phyloP scores from a whole-genome alignment of 1,140 invertebrate genomes.

The Agrilus planipennis region DNA sequence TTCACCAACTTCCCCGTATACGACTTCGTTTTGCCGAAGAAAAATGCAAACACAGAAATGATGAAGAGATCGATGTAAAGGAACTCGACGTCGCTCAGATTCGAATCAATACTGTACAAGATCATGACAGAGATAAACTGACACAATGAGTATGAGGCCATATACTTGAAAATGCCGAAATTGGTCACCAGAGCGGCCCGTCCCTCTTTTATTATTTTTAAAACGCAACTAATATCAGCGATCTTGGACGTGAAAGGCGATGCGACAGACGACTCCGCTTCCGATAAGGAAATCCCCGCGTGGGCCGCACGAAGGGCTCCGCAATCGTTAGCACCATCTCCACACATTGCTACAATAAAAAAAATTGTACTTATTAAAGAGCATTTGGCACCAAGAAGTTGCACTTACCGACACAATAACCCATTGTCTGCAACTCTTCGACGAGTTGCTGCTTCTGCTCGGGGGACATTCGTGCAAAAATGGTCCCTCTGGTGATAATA shows the following conservation, averaged over 20 bases:
- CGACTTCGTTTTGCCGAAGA: constrained; percentile 71
- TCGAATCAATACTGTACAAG: constrained; percentile 72
- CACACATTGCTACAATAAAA: constrained; percentile 79
- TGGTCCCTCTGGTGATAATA: constrained; percentile 66
- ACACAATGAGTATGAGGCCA: constrained; percentile 63
- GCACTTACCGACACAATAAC: constrained; percentile 72
- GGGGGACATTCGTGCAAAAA: constrained; percentile 94
- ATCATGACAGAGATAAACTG: constrained; percentile 87
- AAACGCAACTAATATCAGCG: constrained; percentile 83
- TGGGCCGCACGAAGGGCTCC: constrained; percentile 91
- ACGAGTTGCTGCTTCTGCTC: constrained; percentile 96
- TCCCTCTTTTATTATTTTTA: constrained; percentile 83
- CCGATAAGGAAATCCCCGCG: constrained; percentile 90
- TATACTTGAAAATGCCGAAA: constrained; percentile 94
- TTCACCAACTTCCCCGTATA: constrained; percentile 54
- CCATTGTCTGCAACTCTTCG: constrained; percentile 67
- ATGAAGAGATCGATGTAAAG: constrained; percentile 73
- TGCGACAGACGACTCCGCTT: constrained; percentile 90
- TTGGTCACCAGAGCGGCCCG: constrained; percentile 89
- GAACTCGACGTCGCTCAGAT: constrained; percentile 73
- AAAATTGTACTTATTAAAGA: too few relatives aligned
- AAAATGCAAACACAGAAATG: constrained; percentile 70
- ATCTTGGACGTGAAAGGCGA: constrained; percentile 91
- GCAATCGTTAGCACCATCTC: constrained; percentile 96
- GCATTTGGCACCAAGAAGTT: background rate